These are phyloP conservation scores for Heterotilapia buettikoferi DNA, from an alignment of 2,113 vertebrate species.

Conservation along the genomic window DNA sequence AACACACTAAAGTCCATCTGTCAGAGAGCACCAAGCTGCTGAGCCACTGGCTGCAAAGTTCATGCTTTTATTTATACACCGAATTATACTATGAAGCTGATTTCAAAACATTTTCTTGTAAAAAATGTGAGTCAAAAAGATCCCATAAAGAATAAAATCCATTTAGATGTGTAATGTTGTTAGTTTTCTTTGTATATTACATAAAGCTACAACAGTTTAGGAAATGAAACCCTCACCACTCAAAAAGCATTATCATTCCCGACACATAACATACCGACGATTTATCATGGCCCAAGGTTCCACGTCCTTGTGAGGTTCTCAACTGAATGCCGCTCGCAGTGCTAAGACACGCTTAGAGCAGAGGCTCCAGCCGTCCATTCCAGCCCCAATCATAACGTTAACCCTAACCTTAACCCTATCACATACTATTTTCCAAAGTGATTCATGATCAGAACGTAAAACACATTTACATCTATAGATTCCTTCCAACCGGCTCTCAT, in stretches of 20 bases:
- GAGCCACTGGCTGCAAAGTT: not conserved
- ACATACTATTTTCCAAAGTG: not conserved
- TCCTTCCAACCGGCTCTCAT: not conserved
- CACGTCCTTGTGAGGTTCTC: not conserved
- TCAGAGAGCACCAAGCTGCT: not conserved
- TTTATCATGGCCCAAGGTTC: not conserved
- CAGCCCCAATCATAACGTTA: fast-evolving
- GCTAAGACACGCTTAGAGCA: not conserved
- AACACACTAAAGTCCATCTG: not conserved
- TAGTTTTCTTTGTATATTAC: not conserved
- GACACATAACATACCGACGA: not conserved
- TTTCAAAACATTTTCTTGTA: not conserved
- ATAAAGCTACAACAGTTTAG: not conserved
- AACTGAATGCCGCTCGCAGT: not conserved
- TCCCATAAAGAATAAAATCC: not conserved
- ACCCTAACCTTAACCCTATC: not conserved
- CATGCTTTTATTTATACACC: not conserved
- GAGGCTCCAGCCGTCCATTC: not conserved
- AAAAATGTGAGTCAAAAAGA: not conserved
- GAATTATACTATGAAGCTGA: not conserved
- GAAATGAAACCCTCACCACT: not conserved
- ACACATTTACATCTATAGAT: not conserved
- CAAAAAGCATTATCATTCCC: not conserved
- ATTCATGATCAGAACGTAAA: not conserved
- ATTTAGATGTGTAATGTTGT: not conserved